Evolutionary conservation across 1,140 invertebrate species (phyloP), one percentile per base, ranked within the genome.

Genomic region (Xylocopa sonorina): DNA sequence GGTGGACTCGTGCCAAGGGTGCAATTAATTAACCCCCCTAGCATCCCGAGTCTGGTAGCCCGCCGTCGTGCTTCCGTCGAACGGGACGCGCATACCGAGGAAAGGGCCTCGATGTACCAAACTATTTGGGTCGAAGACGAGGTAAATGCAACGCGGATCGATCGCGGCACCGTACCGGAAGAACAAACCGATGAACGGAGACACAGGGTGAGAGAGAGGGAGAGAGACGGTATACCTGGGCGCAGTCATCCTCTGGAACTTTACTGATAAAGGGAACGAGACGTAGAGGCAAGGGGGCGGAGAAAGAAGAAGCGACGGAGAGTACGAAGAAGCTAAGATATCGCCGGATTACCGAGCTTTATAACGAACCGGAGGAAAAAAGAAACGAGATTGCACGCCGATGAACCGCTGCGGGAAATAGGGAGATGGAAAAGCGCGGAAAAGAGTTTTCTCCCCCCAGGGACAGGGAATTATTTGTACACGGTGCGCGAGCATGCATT

Each of bases 1-100:
- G 34, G 68, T 86, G 81, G 85, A 86, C 77, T 74, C 27, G 73
- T 86, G 84, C 85, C 85, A 86, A 86, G 81, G 74, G 81, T 84
- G 72, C 84, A 68, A 87, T 86, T 84, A 87, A 87, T 87, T 87
- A 83, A 86, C 78, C 68, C 48, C n/a, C 57, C 21, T n/a, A 27
- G 32, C 58, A 41, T 64, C 24, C 24, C 12, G 12, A 53, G 66
- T 55, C 67, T 41, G 63, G 48, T n/a, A n/a, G 27, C 73, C 29
- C 29, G 46, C 63, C 50, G 27, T 32, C 50, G 55, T 18, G 38
- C 48, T 24, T 58, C 46, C 69, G 41, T 80, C 74, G 51, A 74
- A 50, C 43, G 51, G 48, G 46, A 66, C 58, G 46, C 48, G 67
- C 41, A 51, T 64, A 53, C 53, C 51, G 57, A 27, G 27, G 21